These are phyloP conservation scores for Dendroctonus valens DNA, from an alignment of 1,140 invertebrate genomes.

Conservation along the genomic window DNA sequence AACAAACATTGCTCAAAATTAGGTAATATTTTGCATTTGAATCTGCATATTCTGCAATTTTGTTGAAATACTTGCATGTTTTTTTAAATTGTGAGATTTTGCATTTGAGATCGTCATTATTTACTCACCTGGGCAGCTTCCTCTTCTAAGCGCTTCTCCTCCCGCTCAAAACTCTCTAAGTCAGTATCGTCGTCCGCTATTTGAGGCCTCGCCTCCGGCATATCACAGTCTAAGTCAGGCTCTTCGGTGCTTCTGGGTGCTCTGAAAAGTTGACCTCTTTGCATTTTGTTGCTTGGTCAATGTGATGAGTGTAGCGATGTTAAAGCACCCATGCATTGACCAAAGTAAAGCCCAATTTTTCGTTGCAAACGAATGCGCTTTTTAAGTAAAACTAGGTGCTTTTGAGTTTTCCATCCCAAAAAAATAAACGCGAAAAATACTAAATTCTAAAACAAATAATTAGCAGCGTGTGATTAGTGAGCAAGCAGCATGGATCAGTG, in stretches of 20 bases:
- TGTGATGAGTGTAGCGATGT: background rate
- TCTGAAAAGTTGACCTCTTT: constrained; percentile 22
- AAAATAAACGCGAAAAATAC: too few species aligned
- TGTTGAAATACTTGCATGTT: too few species aligned
- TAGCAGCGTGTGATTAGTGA: constrained; percentile 41
- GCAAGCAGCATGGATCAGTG: constrained; percentile 49
- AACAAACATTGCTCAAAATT: background rate
- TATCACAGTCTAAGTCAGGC: constrained; percentile 47
- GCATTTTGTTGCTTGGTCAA: background rate
- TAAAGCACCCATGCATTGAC: background rate
- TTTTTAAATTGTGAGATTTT: too few species aligned
- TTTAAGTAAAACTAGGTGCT: background rate
- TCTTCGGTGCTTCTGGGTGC: constrained; percentile 36
- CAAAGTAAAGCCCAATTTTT: background rate
- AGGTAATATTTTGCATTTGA: background rate
- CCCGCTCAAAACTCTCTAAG: constrained; percentile 53
- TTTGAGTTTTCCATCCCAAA: background rate
- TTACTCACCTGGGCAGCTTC: constrained; percentile 49
- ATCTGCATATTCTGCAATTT: too few species aligned
- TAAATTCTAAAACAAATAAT: background rate
- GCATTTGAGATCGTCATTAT: background rate
- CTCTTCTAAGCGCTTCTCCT: constrained; percentile 53
- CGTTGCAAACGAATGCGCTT: too few species aligned
- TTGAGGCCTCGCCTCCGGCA: constrained; percentile 39
- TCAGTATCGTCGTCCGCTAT: constrained; percentile 47